Evolutionary conservation across 2,113 vertebrate species (phyloP), one percentile per base, ranked within the genome.

Genomic region (Ammospiza caudacuta): DNA sequence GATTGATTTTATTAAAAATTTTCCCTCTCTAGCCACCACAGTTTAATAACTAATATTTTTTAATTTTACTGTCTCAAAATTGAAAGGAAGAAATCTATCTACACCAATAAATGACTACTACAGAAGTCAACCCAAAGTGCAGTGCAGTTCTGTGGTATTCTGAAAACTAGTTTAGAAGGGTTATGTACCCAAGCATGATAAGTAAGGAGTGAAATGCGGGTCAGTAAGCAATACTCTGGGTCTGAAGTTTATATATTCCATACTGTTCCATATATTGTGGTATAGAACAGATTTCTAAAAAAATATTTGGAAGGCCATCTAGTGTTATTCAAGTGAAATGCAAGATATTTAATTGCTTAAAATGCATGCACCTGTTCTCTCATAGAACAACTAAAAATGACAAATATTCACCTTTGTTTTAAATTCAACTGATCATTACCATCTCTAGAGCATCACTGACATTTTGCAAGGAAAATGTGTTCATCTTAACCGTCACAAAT

Each of bases 251-350:
- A 28, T 33, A 29, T 24, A 18, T 28, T 44, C 18, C 24, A 27
- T 13, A 27, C 22, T 74, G 27, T 15, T 67, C 46, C 7, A 15
- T 46, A 6, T 8, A 52, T 19, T 20, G 59, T 11, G 5, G 9
- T 17, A 22, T 5, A 51, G 21, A 87, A 39, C 11, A 44, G 17
- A 4, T 1, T 0, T 6, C 33, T 8, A 28, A 54, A 69, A 70
- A 75, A 61, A 23, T 6, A 92, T 68, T 61, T 72, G 29, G 68
- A 79, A 78, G 83, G 93, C 83, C 95, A 94, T 84, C 96, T 97
- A 96, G 88, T 75, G 92, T 73, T n/a, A 63, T 31, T 22, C 13
- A 27, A 75, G 28, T 33, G 23, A 95, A 94, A 89, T 78, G 62
- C 64, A 95, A 81, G 37, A 43, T 29, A 39, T 29, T 75, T 75